Base-by-base conservation (phyloP, 92 coral and sea anemone genomes). In the Zoanthus sansibaricus region DNA sequence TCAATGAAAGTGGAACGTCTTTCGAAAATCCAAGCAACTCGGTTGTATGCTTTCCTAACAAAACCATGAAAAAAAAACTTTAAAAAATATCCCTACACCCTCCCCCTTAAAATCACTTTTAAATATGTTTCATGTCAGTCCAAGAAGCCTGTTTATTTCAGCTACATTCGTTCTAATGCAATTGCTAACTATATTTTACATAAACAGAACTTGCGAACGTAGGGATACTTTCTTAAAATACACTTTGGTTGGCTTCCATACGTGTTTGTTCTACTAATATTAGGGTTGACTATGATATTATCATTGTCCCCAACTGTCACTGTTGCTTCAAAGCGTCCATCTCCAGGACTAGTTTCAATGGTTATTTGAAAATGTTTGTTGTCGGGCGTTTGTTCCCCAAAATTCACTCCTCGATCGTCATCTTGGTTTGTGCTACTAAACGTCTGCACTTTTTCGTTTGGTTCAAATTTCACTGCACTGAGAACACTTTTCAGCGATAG, bases 201-300 rank as follows among this genome's bases (percentile, higher is more conserved):
- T 21, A 87, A 86, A 83, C 98, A 95, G 71, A 82, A 95, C 87
- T 92, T 95, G 31, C 97, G 76, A 21, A 88, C 93, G 64, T 95
- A 92, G 20, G 97, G 96, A 66, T 90, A 86, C 33, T 88, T 56
- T 49, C 80, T 87, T 64, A 89, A 77, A 56, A 96, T 94, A 75
- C 96, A 93, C 44, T 83, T 90, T 16, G 98, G 94, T 88, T 96
- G 98, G 82, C 88, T 86, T 7, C 94, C 95, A 56, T 96, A 94
- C 2, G 89, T 78, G 68, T 96, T 96, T 12, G 93, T 93, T 33
- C 98, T 91, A 83, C 98, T 96, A 21, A 96, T 91, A 44, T 88
- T 88, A 42, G 98, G 96, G 55, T 95, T 93, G 4, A 96, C 93
- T 25, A 82, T 58, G 6, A 96, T 87, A 9, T 83, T 86, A 1